Evolutionary conservation across 2,113 vertebrate genomes (phyloP).

Genomic region (Mellivora capensis): DNA sequence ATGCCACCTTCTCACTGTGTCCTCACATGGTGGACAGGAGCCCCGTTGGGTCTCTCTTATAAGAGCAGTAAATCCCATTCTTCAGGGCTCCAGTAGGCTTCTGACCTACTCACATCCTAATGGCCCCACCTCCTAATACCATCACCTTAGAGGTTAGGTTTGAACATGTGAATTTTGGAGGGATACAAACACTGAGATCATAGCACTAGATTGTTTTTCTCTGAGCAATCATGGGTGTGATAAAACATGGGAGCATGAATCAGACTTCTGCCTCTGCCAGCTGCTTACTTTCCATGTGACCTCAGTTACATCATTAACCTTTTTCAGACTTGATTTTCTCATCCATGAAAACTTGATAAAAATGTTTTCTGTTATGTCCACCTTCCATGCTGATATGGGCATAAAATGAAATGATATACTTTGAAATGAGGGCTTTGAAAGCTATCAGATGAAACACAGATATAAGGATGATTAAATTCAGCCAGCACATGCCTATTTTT

Average conservation of each 20-base stretch:
- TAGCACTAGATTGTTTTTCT: background rate
- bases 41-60: background rate
- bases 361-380: background rate
- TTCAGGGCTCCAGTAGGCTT: background rate
- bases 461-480: background rate
- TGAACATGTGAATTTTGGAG: background rate
- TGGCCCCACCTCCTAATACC: background rate
- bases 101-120: background rate
- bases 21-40: no score
- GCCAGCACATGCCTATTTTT: background rate
- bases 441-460: background rate
- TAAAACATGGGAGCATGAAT: background rate
- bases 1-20: background rate
- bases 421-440: background rate
- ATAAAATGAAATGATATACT: background rate
- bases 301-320: background rate
- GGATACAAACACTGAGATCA: background rate
- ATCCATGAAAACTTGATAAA: background rate
- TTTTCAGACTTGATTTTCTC: background rate
- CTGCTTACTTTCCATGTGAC: background rate
- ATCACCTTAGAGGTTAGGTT: background rate
- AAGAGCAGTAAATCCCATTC: background rate
- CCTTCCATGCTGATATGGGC: background rate
- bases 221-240: background rate
- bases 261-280: background rate